A percentile compares a stretch with the other conserved stretches of the same genome.
Evolutionary conservation across 2,113 vertebrate species (phyloP).

Genomic region (Scomber scombrus): DNA sequence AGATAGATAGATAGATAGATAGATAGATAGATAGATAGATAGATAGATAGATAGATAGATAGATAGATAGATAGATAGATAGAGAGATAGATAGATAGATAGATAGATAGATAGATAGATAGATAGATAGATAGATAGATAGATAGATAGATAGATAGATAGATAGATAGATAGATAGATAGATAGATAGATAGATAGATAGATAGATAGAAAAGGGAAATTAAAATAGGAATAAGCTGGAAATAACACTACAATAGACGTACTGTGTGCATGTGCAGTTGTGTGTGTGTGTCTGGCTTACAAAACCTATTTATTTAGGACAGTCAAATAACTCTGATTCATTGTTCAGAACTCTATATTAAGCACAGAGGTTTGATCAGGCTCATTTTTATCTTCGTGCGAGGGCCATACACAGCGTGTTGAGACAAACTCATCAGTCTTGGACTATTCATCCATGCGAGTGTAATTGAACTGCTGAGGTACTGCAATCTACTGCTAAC

Average conservation of each 20-base stretch:
- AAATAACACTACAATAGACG: background rate
- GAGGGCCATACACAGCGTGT: background rate
- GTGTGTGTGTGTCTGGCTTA: background rate
- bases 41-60: background rate
- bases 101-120: background rate
- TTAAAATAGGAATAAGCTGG: background rate
- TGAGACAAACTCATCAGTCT: constrained; percentile 43
- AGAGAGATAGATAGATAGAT: background rate
- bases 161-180: background rate
- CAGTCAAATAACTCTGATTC: background rate
- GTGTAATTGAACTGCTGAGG: constrained; percentile 60
- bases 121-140: background rate
- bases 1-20: background rate
- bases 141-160: background rate
- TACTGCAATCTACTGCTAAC: constrained; percentile 46
- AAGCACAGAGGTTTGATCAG: constrained; percentile 27
- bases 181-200: background rate
- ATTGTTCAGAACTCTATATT: constrained; percentile 28
- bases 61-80: background rate
- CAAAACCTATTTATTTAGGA: constrained; percentile 17
- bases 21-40: background rate
- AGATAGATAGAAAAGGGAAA: background rate
- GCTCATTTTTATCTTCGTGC: constrained; percentile 24
- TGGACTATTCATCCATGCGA: constrained; percentile 40
- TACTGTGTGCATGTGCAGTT: background rate